Base-by-base conservation (phyloP, 2,888 invertebrate species). In the Beris morrisii region DNA sequence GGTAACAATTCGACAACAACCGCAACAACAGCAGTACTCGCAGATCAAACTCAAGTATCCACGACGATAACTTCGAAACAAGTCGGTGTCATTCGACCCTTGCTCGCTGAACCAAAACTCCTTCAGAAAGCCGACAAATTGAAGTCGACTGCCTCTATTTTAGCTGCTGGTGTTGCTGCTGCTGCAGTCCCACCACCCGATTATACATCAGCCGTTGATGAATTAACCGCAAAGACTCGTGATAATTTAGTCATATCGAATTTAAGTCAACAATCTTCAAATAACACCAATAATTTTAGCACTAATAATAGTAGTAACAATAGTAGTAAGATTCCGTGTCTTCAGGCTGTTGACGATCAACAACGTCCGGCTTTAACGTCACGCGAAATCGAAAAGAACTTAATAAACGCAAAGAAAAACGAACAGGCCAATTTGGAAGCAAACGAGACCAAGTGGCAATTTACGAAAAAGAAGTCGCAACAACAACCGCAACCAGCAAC, bases 311-410 rank as follows among this genome's bases (percentile, higher is more conserved):
- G 12, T 52, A 44, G 30, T 58, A 63, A 43, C 63, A 55, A 13
- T 45, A 54, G 15, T 54, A 56, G 45, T 58, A 66, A 55, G 32
- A 52, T 52, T 43, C 38, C 9, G 38, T 38, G 5, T 7, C 58
- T n/a, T 44, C 52, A 7, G 31, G 11, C 56, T 43, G 50, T 32
- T 11, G n/a, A 43, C 43, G 12, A 30, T 43, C 22, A 44, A 52
- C 52, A 59, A 28, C 57, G 65, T 54, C 74, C 74, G 6, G 55
- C 78, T 69, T 79, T 88, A 64, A 87, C 87, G 55, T 84, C 84
- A 67, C 80, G 85, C 63, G 88, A 88, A 77, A 84, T 87, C 64
- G 88, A 88, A 75, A 88, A 88, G 77, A 89, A 88, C 79, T 79
- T 86, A 53, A 88, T 87, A 68, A 89, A 89, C 78, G 83, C 84